Percentiles rank a stretch among this genome's conserved stretches.
Conservation (phyloP, 2,888 invertebrate species). For the Acanthopleura granulata region DNA sequence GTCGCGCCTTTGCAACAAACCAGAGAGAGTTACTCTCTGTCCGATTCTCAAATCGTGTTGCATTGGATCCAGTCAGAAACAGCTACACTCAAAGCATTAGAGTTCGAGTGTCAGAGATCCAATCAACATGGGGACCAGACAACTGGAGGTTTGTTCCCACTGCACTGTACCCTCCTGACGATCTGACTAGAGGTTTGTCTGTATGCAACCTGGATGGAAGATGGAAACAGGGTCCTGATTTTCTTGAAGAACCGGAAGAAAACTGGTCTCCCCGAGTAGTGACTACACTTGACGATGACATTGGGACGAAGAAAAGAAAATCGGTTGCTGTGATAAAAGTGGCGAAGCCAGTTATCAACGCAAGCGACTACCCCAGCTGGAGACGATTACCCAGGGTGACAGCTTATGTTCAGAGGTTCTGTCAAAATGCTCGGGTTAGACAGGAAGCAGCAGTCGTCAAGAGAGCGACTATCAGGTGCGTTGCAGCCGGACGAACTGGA, state of each 20-base stretch:
- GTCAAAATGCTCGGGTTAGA: background rate
- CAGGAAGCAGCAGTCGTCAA: no score
- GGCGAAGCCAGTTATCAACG: background rate
- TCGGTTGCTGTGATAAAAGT: background rate
- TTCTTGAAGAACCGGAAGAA: constrained; percentile 12
- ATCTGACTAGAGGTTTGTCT: constrained; percentile 25
- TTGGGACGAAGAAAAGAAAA: background rate
- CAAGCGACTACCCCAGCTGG: background rate
- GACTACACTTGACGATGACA: background rate
- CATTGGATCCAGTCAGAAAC: background rate
- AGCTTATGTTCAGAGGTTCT: background rate
- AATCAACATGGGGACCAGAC: no score
- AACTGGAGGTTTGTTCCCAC: constrained; percentile 22
- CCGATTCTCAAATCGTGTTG: background rate
- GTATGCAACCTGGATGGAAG: constrained; percentile 18
- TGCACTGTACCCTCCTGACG: constrained; percentile 22
- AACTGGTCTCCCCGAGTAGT: constrained; percentile 11
- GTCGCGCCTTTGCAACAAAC: constrained; percentile 21
- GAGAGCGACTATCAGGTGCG: no score
- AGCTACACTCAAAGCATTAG: background rate
- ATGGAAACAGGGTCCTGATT: constrained; percentile 23
- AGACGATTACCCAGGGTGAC: background rate
- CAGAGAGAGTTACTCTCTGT: background rate
- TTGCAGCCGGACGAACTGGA: no score
- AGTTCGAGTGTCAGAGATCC: constrained; percentile 23